These are phyloP conservation scores for Trichacis sp. DNA, from an alignment of 2,888 invertebrate species.

Conservation along the genomic window DNA sequence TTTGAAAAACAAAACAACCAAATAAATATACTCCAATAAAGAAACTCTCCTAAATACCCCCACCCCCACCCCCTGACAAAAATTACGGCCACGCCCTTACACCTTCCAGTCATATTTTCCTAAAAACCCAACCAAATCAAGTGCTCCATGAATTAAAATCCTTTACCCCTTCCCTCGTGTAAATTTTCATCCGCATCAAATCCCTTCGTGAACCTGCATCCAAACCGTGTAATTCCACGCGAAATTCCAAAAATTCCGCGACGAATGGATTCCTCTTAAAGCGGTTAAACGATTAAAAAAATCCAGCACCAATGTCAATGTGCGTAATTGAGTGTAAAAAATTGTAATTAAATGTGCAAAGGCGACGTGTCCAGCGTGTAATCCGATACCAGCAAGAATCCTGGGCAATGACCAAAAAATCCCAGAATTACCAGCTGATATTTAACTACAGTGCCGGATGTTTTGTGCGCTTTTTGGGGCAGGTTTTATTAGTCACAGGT, in stretches of 20 bases:
- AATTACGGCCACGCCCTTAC: no score
- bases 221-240: neutral
- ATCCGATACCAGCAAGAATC: constrained; percentile 88
- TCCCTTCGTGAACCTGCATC: neutral
- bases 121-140: no score
- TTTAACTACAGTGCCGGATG: constrained; percentile 75
- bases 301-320: constrained; percentile 67
- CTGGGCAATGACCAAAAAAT: constrained; percentile 77
- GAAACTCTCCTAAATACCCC: no score
- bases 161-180: neutral
- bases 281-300: constrained; percentile 29
- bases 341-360: constrained; percentile 61
- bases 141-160: no score
- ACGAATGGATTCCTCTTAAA: constrained; percentile 21
- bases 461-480: constrained; percentile 49
- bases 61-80: no score
- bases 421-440: constrained; percentile 99
- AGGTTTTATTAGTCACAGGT: constrained; percentile 62
- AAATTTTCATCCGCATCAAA: constrained; percentile 3
- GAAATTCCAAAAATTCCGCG: neutral
- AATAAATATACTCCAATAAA: neutral
- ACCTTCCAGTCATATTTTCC: no score
- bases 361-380: constrained; percentile 66
- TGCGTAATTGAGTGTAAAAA: constrained; percentile 55
- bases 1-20: neutral